Evolutionary conservation across 92 coral and sea anemone species (phyloP).

Genomic region (Plumapathes pennacea): DNA sequence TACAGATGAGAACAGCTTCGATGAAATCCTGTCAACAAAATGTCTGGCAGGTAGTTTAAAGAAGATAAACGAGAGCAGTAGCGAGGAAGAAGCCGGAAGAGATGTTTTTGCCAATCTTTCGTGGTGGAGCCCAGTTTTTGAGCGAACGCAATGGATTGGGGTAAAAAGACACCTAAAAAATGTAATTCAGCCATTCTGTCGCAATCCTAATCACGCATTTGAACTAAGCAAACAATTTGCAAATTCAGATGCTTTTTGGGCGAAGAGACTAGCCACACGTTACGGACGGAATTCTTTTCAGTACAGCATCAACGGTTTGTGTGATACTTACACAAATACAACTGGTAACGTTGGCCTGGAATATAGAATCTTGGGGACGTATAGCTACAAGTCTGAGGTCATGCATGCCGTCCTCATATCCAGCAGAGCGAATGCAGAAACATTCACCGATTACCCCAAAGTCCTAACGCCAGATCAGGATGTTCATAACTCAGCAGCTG

Average conservation of each 20-base stretch:
- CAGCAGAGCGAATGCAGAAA: constrained; percentile 1
- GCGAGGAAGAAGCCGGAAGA: background rate
- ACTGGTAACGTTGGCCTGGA: background rate
- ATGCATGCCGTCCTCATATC: constrained; percentile 25
- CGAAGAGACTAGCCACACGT: background rate
- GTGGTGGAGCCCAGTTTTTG: constrained; percentile 28
- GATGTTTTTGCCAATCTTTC: background rate
- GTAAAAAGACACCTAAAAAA: background rate
- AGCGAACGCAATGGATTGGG: background rate
- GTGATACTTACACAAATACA: background rate
- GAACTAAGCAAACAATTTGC: constrained; percentile 7
- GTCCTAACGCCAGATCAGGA: background rate
- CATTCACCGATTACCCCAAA: background rate
- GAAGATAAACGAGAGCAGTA: too few relatives aligned
- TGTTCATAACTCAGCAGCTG: constrained; percentile 3
- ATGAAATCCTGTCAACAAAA: background rate
- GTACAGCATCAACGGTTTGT: constrained; percentile 6
- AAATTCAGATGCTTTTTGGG: background rate
- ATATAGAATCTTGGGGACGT: constrained; percentile 17
- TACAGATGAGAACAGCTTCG: background rate
- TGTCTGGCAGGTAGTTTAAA: too few relatives aligned
- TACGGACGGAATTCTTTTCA: background rate
- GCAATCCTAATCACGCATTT: background rate
- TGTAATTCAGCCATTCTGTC: constrained; percentile 16
- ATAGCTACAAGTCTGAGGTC: constrained; percentile 11